A percentile compares a stretch with the other conserved stretches of the same genome.
Conservation (phyloP, 30 jellyfish, hydroid and myxozoan genomes). For the Aurelia aurita complex sp. Pacific region DNA sequence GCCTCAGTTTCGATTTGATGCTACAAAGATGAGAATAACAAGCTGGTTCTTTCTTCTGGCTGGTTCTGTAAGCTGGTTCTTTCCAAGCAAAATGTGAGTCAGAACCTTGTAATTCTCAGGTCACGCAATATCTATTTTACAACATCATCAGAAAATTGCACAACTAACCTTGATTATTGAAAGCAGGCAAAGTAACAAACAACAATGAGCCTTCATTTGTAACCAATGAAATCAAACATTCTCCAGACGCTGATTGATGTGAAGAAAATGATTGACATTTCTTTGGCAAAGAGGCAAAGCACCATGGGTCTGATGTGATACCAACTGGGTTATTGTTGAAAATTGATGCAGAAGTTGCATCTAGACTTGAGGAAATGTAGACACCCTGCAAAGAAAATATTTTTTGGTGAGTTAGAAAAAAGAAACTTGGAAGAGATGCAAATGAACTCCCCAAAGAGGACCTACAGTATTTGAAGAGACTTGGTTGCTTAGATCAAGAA, state of each 20-base stretch:
- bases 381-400: conserved; percentile 39
- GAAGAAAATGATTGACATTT: conserved; percentile 57
- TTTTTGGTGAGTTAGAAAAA: not conserved
- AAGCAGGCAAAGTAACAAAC: conserved; percentile 44
- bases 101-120: too few species aligned
- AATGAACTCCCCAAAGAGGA: too few species aligned
- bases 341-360: conserved; percentile 63
- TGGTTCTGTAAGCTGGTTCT: too few species aligned
- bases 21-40: too few species aligned
- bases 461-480: too few species aligned
- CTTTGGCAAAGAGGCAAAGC: conserved; percentile 55
- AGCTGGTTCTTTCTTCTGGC: too few species aligned
- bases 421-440: too few species aligned
- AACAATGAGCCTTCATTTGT: conserved; percentile 50
- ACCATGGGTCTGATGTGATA: conserved; percentile 38
- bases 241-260: conserved; percentile 14
- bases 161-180: conserved; percentile 11
- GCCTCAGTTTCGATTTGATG: too few species aligned
- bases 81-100: too few species aligned
- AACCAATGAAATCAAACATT: conserved; percentile 32
- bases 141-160: not conserved
- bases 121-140: too few species aligned
- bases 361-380: conserved; percentile 51
- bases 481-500: too few species aligned
- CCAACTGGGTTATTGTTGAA: conserved; percentile 43